Conservation (phyloP, 2,113 vertebrate species). For the Cyanistes caeruleus region DNA sequence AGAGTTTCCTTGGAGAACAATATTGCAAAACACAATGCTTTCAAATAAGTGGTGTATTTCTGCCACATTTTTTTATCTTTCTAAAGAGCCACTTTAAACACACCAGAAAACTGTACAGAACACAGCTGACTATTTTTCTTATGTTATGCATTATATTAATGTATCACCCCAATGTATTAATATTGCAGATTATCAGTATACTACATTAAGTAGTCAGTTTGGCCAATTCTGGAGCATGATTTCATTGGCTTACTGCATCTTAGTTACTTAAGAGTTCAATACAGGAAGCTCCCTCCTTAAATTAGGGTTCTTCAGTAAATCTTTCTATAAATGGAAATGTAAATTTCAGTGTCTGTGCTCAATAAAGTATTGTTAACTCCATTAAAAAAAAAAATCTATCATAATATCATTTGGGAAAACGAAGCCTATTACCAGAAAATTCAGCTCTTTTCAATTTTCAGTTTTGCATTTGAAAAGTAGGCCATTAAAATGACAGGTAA, state of each 20-base stretch:
- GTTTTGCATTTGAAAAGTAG: conserved; percentile 32
- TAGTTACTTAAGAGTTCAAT: neutral
- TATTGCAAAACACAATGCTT: neutral
- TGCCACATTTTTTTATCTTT: neutral
- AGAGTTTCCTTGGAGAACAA: neutral
- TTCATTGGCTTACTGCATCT: neutral
- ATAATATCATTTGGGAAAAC: conserved; percentile 17
- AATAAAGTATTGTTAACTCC: neutral
- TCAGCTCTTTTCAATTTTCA: conserved; percentile 2
- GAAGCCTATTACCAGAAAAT: conserved; percentile 25
- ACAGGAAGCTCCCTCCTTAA: neutral
- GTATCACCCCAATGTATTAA: neutral
- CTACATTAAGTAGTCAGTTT: neutral
- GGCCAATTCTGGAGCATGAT: neutral
- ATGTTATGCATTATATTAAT: neutral
- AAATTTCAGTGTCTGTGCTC: neutral
- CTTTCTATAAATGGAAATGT: conserved; percentile 18
- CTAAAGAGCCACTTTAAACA: neutral
- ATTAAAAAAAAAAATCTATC: neutral
- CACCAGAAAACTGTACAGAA: neutral
- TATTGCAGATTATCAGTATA: neutral
- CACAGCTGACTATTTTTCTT: neutral
- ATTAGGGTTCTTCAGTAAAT: neutral
- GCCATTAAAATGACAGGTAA: conserved; percentile 26
- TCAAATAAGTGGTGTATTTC: neutral